phyloP scores from a whole-genome alignment of 1,140 invertebrate species.

The Zaprionus davidi region DNA sequence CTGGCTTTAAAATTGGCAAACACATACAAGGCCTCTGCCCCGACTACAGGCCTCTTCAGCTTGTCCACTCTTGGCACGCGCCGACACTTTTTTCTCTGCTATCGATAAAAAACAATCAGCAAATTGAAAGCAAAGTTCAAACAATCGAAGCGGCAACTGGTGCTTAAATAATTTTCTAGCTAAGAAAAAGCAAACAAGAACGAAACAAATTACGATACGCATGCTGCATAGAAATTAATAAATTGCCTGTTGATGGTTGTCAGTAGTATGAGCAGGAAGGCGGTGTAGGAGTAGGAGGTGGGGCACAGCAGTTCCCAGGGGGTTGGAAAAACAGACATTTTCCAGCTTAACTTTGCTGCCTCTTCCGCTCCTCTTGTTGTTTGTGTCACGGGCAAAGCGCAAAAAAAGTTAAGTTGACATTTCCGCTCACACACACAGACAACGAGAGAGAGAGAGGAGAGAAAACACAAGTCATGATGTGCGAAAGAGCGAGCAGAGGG shows the following conservation, averaged over 20 bases:
- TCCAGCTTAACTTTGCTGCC: slow-evolving; percentile 41
- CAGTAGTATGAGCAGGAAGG: slow-evolving; percentile 2
- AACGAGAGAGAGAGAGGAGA: slow-evolving; percentile 10
- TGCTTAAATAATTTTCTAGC: slow-evolving; percentile 58
- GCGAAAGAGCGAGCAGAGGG: not conserved
- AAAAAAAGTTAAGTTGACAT: slow-evolving; percentile 77
- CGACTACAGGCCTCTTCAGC: not conserved
- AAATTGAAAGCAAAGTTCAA: slow-evolving; percentile 75
- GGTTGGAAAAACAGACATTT: slow-evolving; percentile 26
- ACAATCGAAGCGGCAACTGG: slow-evolving; percentile 65
- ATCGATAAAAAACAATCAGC: slow-evolving; percentile 69
- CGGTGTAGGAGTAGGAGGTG: not conserved
- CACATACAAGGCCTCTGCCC: not conserved
- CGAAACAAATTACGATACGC: slow-evolving; percentile 71
- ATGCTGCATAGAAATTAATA: slow-evolving; percentile 79
- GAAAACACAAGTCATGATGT: slow-evolving; percentile 42
- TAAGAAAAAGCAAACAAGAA: slow-evolving; percentile 49
- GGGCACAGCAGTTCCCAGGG: slow-evolving; percentile 4
- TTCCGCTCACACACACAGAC: slow-evolving; percentile 59
- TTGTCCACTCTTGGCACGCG: slow-evolving; percentile 1
- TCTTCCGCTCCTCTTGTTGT: slow-evolving; percentile 27
- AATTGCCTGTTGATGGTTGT: slow-evolving; percentile 51
- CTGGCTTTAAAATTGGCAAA: not conserved
- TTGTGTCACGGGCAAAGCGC: slow-evolving; percentile 45
- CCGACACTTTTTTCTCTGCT: not conserved